Percentiles rank a stretch among this genome's conserved stretches.
phyloP scores from a whole-genome alignment of 2,797 vertebrate genomes.

The Megalops cyprinoides region DNA sequence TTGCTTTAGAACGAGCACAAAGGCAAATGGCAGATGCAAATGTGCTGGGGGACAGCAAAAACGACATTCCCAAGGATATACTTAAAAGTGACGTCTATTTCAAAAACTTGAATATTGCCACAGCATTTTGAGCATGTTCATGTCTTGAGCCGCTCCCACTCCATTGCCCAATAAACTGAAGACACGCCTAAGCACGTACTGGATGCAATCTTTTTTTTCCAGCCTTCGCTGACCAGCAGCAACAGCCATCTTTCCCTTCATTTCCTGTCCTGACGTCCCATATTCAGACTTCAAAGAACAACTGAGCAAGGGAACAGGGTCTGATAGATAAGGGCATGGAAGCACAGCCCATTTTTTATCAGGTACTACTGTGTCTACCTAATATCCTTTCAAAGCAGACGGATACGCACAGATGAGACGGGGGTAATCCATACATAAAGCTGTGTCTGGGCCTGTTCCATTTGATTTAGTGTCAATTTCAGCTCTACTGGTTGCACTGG shows the following conservation, averaged over 20 bases:
- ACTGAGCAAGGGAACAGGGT: background rate
- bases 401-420: background rate
- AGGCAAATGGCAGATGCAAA: background rate
- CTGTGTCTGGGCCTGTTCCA: background rate
- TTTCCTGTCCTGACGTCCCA: background rate
- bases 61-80: background rate
- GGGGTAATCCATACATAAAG: background rate
- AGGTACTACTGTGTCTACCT: background rate
- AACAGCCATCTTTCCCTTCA: background rate
- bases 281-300: background rate
- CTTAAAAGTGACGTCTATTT: no score
- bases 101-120: no score
- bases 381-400: slow-evolving; percentile 1
- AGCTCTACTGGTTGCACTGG: background rate
- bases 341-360: background rate
- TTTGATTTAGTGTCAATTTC: slow-evolving; percentile 13
- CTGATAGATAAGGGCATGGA: background rate
- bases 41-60: background rate
- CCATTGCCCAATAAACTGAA: background rate
- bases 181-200: background rate
- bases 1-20: background rate
- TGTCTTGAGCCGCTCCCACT: no score
- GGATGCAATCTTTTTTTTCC: background rate
- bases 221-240: background rate
- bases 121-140: no score